These are phyloP conservation scores for Drosophila hydei DNA, from an alignment of 1,140 invertebrate genomes.

Conservation along the genomic window DNA sequence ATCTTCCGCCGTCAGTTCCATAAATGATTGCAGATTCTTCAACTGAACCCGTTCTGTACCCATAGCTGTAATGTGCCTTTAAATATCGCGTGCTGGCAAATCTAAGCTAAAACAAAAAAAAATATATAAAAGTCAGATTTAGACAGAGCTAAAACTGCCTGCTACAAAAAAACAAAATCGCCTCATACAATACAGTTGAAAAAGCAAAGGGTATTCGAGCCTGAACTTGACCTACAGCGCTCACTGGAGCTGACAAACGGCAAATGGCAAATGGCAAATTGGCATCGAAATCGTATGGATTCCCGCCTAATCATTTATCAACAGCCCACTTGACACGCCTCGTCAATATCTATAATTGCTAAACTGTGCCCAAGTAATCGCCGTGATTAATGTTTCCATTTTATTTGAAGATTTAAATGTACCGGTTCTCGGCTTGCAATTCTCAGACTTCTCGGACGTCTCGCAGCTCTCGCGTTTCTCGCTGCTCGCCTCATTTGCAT, in stretches of 20 bases:
- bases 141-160: background rate
- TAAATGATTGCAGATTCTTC: conserved; percentile 15
- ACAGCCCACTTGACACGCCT: conserved; percentile 59
- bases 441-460: conserved; percentile 22
- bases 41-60: background rate
- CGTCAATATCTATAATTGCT: conserved; percentile 74
- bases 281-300: conserved; percentile 14
- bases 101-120: background rate
- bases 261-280: background rate
- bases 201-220: no score
- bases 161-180: background rate
- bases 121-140: background rate
- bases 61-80: conserved; percentile 17
- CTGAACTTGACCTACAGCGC: conserved; percentile 49
- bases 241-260: conserved; percentile 1
- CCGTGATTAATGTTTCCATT: conserved; percentile 63
- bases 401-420: conserved; percentile 22
- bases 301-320: conserved; percentile 63
- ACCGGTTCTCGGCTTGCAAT: conserved; percentile 13
- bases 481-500: conserved; percentile 61
- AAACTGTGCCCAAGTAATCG: conserved; percentile 55
- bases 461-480: conserved; percentile 4
- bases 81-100: background rate
- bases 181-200: no score
- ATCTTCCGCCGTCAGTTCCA: conserved; percentile 10